phyloP scores from a whole-genome alignment of 53 echinoderm and acorn worm genomes.

The Paelopatides confundens region DNA sequence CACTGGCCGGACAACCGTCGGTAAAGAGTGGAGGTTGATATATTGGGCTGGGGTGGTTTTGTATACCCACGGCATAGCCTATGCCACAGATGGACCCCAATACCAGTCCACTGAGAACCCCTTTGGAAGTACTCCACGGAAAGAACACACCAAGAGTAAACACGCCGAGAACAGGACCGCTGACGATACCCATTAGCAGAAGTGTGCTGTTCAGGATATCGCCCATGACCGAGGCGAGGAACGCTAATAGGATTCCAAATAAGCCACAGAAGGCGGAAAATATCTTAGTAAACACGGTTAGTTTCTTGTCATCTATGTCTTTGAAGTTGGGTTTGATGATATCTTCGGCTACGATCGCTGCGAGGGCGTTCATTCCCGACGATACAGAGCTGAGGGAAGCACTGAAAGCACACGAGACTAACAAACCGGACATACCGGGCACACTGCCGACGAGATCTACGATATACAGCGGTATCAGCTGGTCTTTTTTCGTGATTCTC shows the following conservation, averaged over 20 bases:
- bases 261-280: conserved; percentile 48
- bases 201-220: conserved; percentile 33
- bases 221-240: conserved; percentile 26
- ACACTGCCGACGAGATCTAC: conserved; percentile 72
- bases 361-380: conserved; percentile 40
- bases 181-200: conserved; percentile 35
- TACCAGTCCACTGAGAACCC: conserved; percentile 11
- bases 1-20: background rate
- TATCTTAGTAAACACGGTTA: conserved; percentile 37
- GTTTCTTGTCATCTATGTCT: conserved; percentile 26
- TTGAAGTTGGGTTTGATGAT: conserved; percentile 32
- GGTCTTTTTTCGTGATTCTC: conserved; percentile 61
- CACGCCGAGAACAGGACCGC: conserved; percentile 44
- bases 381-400: conserved; percentile 75
- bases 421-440: conserved; percentile 72
- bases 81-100: conserved; percentile 31
- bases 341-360: conserved; percentile 44
- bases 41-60: background rate
- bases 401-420: conserved; percentile 76
- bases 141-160: conserved; percentile 36
- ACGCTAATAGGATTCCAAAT: conserved; percentile 35
- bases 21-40: background rate
- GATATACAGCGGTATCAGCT: conserved; percentile 78
- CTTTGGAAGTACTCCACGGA: conserved; percentile 48
- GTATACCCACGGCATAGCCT: conserved; percentile 28